Evolutionary conservation across 2,797 vertebrate species (phyloP).

Genomic region (Sebastes iracundus): DNA sequence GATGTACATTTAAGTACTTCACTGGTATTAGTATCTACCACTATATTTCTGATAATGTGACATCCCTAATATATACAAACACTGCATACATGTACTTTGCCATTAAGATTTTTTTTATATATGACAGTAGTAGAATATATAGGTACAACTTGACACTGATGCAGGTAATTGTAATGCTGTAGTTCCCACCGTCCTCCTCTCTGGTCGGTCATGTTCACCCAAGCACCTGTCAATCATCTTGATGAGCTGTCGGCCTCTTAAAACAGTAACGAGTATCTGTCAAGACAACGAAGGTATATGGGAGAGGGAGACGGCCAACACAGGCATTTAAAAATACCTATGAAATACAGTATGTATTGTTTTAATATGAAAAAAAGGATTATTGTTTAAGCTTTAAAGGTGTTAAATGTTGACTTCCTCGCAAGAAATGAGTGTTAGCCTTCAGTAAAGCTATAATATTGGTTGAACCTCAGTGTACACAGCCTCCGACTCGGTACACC

Average conservation of each 20-base stretch:
- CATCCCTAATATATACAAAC: neutral
- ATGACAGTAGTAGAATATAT: too few relatives aligned
- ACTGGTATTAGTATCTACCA: neutral
- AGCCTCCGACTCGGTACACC: neutral
- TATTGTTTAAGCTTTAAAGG: neutral
- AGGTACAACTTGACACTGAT: neutral
- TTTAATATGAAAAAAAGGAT: neutral
- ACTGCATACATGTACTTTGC: neutral
- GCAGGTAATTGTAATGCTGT: neutral
- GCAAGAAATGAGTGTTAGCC: neutral
- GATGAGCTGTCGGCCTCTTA: slow-evolving; percentile 1
- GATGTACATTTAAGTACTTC: too few relatives aligned
- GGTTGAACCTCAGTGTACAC: neutral
- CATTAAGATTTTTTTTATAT: neutral
- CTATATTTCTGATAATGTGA: neutral
- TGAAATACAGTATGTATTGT: neutral
- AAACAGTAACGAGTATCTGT: neutral
- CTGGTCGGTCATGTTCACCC: neutral
- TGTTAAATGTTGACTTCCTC: neutral
- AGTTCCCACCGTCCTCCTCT: neutral
- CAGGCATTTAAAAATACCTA: too few relatives aligned
- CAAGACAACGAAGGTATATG: neutral
- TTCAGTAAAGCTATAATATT: neutral
- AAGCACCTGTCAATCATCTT: neutral
- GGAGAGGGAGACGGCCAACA: neutral